Percentiles rank a stretch among this genome's conserved stretches.
phyloP scores from a whole-genome alignment of 2,113 vertebrate species.

The Burhinus bistriatus region DNA sequence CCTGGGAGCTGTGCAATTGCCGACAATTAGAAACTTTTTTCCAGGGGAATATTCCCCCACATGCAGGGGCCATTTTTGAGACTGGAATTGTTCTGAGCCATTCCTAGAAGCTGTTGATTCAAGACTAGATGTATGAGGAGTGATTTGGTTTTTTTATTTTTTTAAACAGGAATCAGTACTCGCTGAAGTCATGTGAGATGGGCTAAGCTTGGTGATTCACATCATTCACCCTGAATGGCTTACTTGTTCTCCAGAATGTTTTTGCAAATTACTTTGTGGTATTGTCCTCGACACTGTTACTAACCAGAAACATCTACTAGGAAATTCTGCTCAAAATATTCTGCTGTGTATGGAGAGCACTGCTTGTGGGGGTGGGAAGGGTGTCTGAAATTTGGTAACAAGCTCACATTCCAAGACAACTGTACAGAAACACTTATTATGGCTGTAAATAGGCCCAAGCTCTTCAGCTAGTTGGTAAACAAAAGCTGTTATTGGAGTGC shows the following conservation, averaged over 20 bases:
- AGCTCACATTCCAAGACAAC: background rate
- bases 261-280: constrained; percentile 46
- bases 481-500: background rate
- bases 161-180: constrained; percentile 6
- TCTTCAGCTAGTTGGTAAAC: background rate
- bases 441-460: background rate
- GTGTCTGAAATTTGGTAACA: constrained; percentile 29
- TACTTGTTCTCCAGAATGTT: constrained; percentile 51
- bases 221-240: constrained; percentile 29
- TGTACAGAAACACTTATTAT: background rate
- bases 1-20: constrained; percentile 21
- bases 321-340: constrained; percentile 34
- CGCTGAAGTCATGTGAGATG: constrained; percentile 32
- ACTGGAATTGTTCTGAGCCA: background rate
- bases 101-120: constrained; percentile 32
- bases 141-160: background rate
- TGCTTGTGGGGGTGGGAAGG: background rate
- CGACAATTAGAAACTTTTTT: background rate
- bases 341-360: background rate
- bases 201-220: constrained; percentile 35
- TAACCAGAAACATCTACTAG: constrained; percentile 31
- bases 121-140: background rate
- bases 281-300: constrained; percentile 15
- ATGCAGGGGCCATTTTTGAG: background rate
- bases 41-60: background rate